Evolutionary conservation across 2,797 vertebrate species (phyloP), one percentile per base, ranked within the genome.

Genomic region (Orestias chungarensis): DNA sequence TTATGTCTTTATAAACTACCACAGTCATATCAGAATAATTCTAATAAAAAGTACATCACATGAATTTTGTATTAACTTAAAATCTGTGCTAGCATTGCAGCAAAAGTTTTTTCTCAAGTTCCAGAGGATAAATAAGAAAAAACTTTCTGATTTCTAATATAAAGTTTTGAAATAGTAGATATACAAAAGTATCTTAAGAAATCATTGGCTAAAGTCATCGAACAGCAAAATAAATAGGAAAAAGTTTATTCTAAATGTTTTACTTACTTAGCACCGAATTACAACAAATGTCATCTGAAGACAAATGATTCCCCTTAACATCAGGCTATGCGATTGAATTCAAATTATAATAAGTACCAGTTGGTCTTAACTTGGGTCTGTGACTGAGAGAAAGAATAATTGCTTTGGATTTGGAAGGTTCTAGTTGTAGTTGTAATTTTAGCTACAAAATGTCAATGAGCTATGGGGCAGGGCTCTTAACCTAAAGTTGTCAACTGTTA

Each of bases 41-140:
- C 12, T 68, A 27, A 73, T 23, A 76, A 64, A 79, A 72, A 31
- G 44, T 54, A 43, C 57, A 68, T 42, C 54, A 72, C 74, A 73
- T 23, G 18, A 77, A 74, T 76, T 80, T 47, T 27, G 70, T 11
- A 52, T 70, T 40, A 52, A 77, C 71, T 69, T 59, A 8, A 59
- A 33, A 70, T 52, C 65, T 66, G 44, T 38, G 64, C 68, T 71
- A 46, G 12, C 57, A 70, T 78, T 81, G 69, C 66, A 33, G 4
- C n/a, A 73, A 49, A 70, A 68, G n/a, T 66, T 49, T 52, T 76
- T 78, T 7, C 17, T 54, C n/a, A 42, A 20, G 7, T 49, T 31
- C 55, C 75, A 79, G 74, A 47, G 54, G 20, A 70, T 66, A 62
- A 46, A 71, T 61, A 68, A 72, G 59, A 70, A 44, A 33, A 75